Evolutionary conservation across 2,888 invertebrate species (phyloP).

Genomic region (Heliconius ethilla): DNA sequence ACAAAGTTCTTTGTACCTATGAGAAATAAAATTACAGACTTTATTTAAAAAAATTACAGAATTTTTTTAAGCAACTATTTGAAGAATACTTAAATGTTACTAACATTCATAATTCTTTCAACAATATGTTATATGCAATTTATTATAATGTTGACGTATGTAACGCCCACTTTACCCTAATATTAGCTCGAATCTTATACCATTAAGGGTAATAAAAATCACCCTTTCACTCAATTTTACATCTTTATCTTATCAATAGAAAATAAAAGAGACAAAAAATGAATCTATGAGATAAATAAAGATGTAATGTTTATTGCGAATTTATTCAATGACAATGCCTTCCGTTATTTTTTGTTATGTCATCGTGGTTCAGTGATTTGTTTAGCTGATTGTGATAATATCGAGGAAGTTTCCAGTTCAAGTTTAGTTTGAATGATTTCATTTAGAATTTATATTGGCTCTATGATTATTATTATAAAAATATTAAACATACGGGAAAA

Average conservation of each 20-base stretch:
- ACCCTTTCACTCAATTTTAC: conserved; percentile 46
- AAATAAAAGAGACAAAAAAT: conserved; percentile 50
- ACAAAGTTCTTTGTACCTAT: not conserved
- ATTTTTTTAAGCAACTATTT: not conserved
- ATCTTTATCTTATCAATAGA: conserved; percentile 46
- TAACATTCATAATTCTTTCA: conserved; percentile 4
- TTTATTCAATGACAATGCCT: conserved; percentile 59
- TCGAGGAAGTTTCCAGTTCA: not conserved
- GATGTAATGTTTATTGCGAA: conserved; percentile 60
- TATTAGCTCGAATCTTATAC: conserved; percentile 57
- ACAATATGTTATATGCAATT: conserved; percentile 55
- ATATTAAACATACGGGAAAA: too few species aligned
- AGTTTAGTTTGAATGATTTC: not conserved
- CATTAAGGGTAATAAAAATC: conserved; percentile 49
- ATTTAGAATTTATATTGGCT: not conserved
- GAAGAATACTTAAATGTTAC: not conserved
- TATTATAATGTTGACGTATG: conserved; percentile 70
- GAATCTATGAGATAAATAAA: conserved; percentile 52
- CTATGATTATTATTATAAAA: not conserved
- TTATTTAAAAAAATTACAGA: too few species aligned
- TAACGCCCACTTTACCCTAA: conserved; percentile 75
- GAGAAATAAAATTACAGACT: too few species aligned
- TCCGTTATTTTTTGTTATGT: conserved; percentile 40
- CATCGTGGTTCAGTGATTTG: not conserved
- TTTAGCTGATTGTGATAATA: not conserved